Conservation (phyloP, 2,888 invertebrate genomes). For the Sipunculus nudus region DNA sequence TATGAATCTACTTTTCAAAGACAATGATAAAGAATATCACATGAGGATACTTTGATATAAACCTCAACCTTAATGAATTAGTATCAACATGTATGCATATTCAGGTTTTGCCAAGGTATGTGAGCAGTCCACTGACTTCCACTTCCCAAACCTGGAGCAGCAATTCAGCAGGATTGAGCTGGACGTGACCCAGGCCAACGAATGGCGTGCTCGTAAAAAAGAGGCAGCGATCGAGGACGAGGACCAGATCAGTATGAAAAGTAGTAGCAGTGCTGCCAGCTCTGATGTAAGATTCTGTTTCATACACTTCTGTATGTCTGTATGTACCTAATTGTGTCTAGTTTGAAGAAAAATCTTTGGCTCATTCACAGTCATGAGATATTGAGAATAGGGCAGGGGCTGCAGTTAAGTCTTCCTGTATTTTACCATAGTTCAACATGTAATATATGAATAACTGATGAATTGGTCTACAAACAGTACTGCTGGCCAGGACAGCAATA, state of each 20-base stretch:
- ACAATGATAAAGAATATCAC: neutral
- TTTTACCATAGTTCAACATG: too few relatives aligned
- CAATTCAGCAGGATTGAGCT: slow-evolving; percentile 76
- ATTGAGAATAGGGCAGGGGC: too few relatives aligned
- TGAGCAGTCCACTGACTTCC: slow-evolving; percentile 90
- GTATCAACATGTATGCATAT: slow-evolving; percentile 37
- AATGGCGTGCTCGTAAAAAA: slow-evolving; percentile 43
- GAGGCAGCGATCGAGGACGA: slow-evolving; percentile 39
- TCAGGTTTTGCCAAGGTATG: slow-evolving; percentile 77
- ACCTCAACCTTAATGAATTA: neutral
- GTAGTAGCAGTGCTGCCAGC: slow-evolving; percentile 45
- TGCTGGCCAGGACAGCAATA: too few relatives aligned
- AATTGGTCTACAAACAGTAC: too few relatives aligned
- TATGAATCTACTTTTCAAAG: too few relatives aligned
- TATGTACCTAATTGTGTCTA: neutral
- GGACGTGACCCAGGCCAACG: slow-evolving; percentile 50
- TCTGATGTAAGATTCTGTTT: slow-evolving; percentile 2
- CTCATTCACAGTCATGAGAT: too few relatives aligned
- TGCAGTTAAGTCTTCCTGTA: too few relatives aligned
- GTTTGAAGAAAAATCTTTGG: too few relatives aligned
- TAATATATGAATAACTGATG: too few relatives aligned
- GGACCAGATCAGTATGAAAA: slow-evolving; percentile 56
- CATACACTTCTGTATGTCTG: too few relatives aligned
- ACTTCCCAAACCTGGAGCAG: slow-evolving; percentile 86
- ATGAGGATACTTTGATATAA: neutral